Percentiles rank a stretch among this genome's conserved stretches.
These are phyloP conservation scores for Xanthia togata DNA, from an alignment of 2,888 invertebrate genomes.

Conservation along the genomic window DNA sequence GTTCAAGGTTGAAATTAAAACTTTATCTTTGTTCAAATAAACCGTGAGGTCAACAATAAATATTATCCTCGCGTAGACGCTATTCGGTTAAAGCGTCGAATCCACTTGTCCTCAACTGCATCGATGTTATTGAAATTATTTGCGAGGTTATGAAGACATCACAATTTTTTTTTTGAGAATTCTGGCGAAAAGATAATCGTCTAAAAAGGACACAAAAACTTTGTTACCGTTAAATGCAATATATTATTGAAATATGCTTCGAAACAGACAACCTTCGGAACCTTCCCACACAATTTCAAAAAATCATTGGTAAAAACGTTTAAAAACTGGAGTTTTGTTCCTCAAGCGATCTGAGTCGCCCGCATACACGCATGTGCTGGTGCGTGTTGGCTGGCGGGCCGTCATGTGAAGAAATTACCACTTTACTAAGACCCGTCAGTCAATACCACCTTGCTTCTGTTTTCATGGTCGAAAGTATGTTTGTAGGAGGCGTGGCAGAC, in stretches of 20 bases:
- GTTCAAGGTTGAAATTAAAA: constrained; percentile 54
- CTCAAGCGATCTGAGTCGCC: constrained; percentile 56
- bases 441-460: constrained; percentile 32
- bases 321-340: constrained; percentile 61
- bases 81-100: constrained; percentile 30
- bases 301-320: constrained; percentile 60
- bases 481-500: constrained; percentile 60
- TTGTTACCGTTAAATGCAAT: constrained; percentile 14
- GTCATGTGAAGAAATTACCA: constrained; percentile 64
- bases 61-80: constrained; percentile 28
- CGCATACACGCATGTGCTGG: constrained; percentile 66
- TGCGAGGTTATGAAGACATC: constrained; percentile 22
- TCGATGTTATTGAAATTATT: constrained; percentile 11
- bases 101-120: constrained; percentile 36
- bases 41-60: constrained; percentile 49
- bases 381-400: constrained; percentile 63
- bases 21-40: constrained; percentile 41
- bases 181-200: constrained; percentile 22
- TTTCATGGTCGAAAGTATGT: constrained; percentile 16
- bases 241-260: constrained; percentile 42
- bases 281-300: constrained; percentile 61
- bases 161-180: constrained; percentile 3
- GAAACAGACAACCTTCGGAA: constrained; percentile 65
- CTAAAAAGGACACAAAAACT: constrained; percentile 9
- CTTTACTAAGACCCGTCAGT: constrained; percentile 55